Percentiles rank a stretch among this genome's conserved stretches.
phyloP scores from a whole-genome alignment of 1,140 invertebrate species.

The Drosophila repleta region DNA sequence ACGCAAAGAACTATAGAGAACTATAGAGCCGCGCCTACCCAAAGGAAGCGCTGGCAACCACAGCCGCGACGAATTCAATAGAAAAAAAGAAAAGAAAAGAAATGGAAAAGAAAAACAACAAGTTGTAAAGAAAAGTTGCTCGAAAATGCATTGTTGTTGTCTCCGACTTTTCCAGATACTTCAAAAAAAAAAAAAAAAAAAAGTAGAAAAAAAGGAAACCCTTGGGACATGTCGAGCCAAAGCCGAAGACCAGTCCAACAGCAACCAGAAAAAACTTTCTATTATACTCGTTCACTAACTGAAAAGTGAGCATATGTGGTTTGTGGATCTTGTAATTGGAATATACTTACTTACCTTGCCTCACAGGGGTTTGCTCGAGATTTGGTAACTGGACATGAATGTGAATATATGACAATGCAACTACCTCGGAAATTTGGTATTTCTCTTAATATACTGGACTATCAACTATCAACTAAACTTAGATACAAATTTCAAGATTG shows the following conservation, averaged over 20 bases:
- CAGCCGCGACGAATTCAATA: conserved; percentile 47
- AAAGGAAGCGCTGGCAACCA: conserved; percentile 60
- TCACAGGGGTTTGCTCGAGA: no score
- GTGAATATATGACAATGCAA: no score
- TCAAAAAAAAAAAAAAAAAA: background rate
- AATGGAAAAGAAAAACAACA: conserved; percentile 39
- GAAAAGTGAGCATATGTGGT: no score
- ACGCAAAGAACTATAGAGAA: background rate
- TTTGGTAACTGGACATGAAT: no score
- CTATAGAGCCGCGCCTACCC: conserved; percentile 14
- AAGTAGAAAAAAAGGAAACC: conserved; percentile 30
- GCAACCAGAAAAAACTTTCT: conserved; percentile 27
- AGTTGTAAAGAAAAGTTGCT: conserved; percentile 69
- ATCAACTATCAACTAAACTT: no score
- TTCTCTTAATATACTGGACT: no score
- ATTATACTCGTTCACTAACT: background rate
- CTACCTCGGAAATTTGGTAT: no score
- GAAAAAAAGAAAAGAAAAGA: conserved; percentile 35
- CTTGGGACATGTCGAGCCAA: conserved; percentile 56
- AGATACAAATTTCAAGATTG: no score
- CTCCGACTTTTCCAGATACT: conserved; percentile 5
- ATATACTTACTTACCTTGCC: no score
- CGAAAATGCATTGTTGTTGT: conserved; percentile 36
- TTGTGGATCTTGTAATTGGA: no score
- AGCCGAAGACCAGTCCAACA: conserved; percentile 35